Conservation (phyloP, 1,140 invertebrate species). For the Diorhabda carinulata region DNA sequence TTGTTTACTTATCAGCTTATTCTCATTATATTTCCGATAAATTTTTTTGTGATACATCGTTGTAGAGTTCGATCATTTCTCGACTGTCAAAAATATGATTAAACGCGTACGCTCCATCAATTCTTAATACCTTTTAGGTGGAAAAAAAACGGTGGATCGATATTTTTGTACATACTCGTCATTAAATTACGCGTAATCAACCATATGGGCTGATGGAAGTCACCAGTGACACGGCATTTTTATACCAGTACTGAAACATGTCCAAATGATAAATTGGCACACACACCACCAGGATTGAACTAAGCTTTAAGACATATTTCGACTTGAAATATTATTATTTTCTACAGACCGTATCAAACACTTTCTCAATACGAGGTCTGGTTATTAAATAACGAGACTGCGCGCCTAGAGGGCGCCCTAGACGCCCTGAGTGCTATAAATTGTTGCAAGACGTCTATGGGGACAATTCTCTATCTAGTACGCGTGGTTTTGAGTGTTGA, state of each 20-base stretch:
- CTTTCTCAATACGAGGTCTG: too few species aligned
- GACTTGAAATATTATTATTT: too few species aligned
- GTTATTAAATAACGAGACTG: too few species aligned
- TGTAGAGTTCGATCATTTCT: neutral
- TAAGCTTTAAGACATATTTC: neutral
- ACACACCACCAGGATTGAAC: neutral
- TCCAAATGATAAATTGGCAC: neutral
- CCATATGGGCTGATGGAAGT: neutral
- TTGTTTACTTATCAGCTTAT: too few species aligned
- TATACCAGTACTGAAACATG: neutral
- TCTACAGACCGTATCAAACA: too few species aligned
- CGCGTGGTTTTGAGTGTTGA: too few species aligned
- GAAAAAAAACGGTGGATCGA: neutral
- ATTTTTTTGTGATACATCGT: too few species aligned
- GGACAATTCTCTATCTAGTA: too few species aligned
- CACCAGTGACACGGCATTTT: neutral
- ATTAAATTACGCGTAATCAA: neutral
- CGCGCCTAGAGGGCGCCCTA: too few species aligned
- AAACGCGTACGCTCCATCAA: constrained; percentile 1
- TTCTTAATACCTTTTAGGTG: neutral
- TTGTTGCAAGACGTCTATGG: too few species aligned
- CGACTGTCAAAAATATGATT: neutral
- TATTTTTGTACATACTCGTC: neutral
- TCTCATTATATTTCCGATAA: too few species aligned
- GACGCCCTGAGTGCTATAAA: too few species aligned